phyloP scores from a whole-genome alignment of 1,140 invertebrate species.

The Colletes gigas region DNA sequence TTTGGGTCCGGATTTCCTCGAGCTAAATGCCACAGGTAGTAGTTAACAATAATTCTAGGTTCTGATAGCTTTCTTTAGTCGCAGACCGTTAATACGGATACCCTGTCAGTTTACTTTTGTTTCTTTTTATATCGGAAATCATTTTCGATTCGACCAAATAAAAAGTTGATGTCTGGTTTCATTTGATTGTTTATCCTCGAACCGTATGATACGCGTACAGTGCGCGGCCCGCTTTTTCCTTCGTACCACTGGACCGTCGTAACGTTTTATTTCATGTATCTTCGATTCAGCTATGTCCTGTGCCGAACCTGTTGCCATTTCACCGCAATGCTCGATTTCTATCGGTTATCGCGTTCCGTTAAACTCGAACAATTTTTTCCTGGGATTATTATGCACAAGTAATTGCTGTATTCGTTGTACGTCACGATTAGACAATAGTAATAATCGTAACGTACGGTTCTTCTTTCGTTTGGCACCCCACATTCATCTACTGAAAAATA shows the following conservation, averaged over 20 bases:
- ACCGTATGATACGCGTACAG: too few species aligned
- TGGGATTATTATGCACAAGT: constrained; percentile 26
- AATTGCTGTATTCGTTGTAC: neutral
- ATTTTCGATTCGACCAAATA: neutral
- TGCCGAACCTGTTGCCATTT: constrained; percentile 54
- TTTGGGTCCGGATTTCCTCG: too few species aligned
- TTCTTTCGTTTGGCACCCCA: too few species aligned
- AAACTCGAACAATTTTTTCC: constrained; percentile 53
- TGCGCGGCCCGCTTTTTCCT: neutral
- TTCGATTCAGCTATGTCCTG: constrained; percentile 24
- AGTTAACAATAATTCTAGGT: too few species aligned
- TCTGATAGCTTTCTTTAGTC: neutral
- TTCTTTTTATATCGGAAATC: neutral
- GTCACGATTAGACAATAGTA: neutral
- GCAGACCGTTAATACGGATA: neutral
- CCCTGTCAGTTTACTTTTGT: neutral
- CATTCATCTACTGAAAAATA: too few species aligned
- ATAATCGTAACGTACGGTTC: neutral
- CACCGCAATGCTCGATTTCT: constrained; percentile 49
- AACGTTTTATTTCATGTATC: constrained; percentile 34
- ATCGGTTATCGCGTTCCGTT: constrained; percentile 54
- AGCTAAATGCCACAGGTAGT: too few species aligned
- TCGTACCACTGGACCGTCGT: neutral
- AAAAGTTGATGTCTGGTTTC: constrained; percentile 7
- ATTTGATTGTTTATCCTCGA: neutral